These are phyloP conservation scores for Menura novaehollandiae DNA, from an alignment of 2,113 vertebrate species.

Conservation along the genomic window DNA sequence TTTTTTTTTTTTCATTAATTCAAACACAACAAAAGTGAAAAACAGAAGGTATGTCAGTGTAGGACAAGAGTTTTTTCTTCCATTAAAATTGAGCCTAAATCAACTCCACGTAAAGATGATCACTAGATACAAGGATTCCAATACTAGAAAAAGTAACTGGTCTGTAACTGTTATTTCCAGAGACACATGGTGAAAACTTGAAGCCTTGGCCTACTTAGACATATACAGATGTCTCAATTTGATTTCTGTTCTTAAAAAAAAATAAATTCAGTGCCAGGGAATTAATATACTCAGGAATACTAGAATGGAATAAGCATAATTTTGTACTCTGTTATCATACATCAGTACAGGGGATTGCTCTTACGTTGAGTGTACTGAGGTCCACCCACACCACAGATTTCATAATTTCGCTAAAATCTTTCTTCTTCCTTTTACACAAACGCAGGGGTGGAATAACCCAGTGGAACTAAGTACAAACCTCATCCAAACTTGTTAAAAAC, in stretches of 20 bases:
- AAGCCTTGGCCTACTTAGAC: neutral
- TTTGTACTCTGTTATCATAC: neutral
- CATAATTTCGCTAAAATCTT: neutral
- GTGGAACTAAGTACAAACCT: neutral
- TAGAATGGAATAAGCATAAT: neutral
- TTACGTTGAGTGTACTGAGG: neutral
- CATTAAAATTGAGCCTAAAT: neutral
- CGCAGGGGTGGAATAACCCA: neutral
- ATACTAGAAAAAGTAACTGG: neutral
- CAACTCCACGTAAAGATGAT: neutral
- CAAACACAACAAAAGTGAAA: neutral
- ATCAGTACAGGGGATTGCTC: neutral
- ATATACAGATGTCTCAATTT: neutral
- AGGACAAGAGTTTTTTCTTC: neutral
- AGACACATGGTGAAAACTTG: neutral
- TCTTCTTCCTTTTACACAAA: neutral
- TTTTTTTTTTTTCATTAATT: neutral
- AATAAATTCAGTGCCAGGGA: neutral
- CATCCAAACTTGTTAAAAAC: neutral
- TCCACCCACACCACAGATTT: neutral
- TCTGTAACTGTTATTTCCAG: neutral
- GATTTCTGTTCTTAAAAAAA: neutral
- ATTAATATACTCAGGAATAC: neutral
- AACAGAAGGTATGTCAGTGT: neutral
- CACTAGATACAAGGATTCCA: neutral